Conservation (phyloP, 2,888 invertebrate genomes). For the Himalopsyche anomala region DNA sequence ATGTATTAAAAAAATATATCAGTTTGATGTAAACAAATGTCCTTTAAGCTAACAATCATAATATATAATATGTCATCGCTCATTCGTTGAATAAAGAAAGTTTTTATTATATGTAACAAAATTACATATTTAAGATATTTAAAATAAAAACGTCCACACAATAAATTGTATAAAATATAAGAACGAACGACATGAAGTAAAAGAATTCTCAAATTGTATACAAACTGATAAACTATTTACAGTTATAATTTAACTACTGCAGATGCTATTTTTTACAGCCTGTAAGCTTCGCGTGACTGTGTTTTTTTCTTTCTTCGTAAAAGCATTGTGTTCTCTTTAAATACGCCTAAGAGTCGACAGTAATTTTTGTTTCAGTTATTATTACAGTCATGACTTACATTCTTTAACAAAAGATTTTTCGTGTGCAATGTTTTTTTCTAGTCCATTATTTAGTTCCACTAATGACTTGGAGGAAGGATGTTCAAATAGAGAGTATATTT, state of each 20-base stretch:
- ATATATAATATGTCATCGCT: no score
- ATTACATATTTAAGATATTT: no score
- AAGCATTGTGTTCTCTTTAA: conserved; percentile 10
- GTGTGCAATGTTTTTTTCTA: background rate
- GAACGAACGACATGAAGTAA: no score
- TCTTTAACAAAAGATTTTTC: conserved; percentile 5
- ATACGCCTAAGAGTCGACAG: conserved; percentile 15
- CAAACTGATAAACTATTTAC: no score
- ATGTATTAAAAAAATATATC: no score
- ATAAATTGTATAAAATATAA: no score
- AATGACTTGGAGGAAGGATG: conserved; percentile 2
- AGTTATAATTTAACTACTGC: background rate
- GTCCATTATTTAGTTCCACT: conserved; percentile 11
- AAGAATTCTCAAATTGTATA: no score
- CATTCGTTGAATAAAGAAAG: no score
- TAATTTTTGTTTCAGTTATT: conserved; percentile 34
- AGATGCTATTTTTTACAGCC: conserved; percentile 13
- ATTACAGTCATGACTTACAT: conserved; percentile 30
- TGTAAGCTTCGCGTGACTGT: conserved; percentile 18
- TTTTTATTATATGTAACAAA: no score
- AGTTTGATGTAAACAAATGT: no score
- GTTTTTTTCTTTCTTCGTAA: background rate
- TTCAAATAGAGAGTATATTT: background rate
- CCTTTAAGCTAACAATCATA: no score
- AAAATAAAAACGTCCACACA: no score